Conservation (phyloP, 2,888 invertebrate species). For the Merodon equestris region DNA sequence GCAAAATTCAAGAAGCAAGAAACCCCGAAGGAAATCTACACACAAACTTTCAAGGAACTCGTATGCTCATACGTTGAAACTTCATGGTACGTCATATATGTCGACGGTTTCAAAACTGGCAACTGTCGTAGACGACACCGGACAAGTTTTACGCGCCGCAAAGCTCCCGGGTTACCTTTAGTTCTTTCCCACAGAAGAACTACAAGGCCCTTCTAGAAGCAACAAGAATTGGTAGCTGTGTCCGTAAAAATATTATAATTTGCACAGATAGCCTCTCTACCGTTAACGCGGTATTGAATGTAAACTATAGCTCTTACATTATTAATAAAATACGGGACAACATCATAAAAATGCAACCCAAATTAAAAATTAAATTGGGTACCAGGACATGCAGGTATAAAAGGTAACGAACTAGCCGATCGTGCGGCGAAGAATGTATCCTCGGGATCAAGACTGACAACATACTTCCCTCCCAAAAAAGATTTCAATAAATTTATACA, state of each 20-base stretch:
- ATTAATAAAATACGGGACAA: not conserved
- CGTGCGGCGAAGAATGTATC: not conserved
- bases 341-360: not conserved
- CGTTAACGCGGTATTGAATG: not conserved
- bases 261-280: not conserved
- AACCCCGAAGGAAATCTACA: no score
- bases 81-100: not conserved
- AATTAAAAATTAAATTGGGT: not conserved
- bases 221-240: not conserved
- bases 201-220: not conserved
- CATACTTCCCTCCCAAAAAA: not conserved
- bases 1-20: no score
- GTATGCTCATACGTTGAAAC: not conserved
- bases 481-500: not conserved
- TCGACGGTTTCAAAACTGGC: not conserved
- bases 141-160: not conserved
- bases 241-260: not conserved
- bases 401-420: not conserved
- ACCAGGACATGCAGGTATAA: no score
- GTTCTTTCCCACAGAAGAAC: not conserved
- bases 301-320: not conserved
- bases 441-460: not conserved
- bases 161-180: not conserved
- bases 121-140: not conserved
- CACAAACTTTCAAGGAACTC: no score